A percentile compares a stretch with the other conserved stretches of the same genome.
phyloP scores from a whole-genome alignment of 2,888 invertebrate species.

The Netelia melanura region DNA sequence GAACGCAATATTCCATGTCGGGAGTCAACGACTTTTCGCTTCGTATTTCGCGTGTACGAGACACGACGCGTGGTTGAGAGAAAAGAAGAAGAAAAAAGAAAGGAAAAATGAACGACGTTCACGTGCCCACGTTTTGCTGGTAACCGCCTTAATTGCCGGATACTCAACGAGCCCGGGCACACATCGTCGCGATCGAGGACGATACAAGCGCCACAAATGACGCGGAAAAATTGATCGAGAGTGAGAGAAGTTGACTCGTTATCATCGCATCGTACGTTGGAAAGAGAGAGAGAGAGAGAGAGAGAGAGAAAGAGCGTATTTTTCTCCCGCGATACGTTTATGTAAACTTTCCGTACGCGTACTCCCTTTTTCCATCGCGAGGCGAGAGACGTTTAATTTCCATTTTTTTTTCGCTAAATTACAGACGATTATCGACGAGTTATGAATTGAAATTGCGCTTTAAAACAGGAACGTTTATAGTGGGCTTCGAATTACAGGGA shows the following conservation, averaged over 20 bases:
- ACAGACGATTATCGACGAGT: constrained; percentile 4
- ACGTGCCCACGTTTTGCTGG: constrained; percentile 55
- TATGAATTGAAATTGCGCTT: constrained; percentile 4
- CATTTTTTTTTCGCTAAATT: constrained; percentile 26
- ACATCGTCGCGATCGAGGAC: constrained; percentile 42
- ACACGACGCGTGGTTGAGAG: no score
- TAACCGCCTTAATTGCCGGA: constrained; percentile 69
- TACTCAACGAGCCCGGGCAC: constrained; percentile 55
- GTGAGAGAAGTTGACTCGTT: neutral
- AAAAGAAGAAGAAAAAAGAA: neutral
- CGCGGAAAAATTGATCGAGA: constrained; percentile 56
- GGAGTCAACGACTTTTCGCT: constrained; percentile 14
- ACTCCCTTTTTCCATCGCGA: constrained; percentile 4
- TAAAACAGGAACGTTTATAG: neutral
- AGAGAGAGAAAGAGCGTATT: neutral
- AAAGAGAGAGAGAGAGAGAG: neutral
- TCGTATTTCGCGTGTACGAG: neutral
- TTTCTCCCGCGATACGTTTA: neutral
- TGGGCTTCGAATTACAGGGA: neutral
- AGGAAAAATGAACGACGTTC: constrained; percentile 48
- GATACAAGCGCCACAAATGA: constrained; percentile 55
- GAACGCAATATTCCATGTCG: constrained; percentile 1
- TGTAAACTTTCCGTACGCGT: neutral
- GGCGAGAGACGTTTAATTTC: constrained; percentile 41
- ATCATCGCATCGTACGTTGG: neutral